Conservation (phyloP, 2,888 invertebrate species). For the Eurytoma adleriae region DNA sequence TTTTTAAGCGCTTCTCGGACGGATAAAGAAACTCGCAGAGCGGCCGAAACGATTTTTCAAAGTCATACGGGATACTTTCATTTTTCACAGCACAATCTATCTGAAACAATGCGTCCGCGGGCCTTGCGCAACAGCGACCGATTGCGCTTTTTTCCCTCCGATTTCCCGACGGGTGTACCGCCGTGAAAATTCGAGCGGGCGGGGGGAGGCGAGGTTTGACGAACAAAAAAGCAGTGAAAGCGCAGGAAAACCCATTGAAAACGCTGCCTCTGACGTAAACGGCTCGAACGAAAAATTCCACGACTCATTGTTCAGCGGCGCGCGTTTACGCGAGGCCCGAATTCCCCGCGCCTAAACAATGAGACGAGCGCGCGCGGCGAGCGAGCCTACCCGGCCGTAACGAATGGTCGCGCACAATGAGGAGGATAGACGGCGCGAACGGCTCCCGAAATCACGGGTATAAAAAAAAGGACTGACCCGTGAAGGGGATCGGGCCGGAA, state of each 20-base stretch:
- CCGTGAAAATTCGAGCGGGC: not conserved
- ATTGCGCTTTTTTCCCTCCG: not conserved
- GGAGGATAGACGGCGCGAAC: not conserved
- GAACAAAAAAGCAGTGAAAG: slow-evolving; percentile 35
- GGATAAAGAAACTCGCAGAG: no score
- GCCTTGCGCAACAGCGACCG: no score
- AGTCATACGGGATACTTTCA: no score
- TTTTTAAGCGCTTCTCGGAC: no score
- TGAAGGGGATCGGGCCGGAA: not conserved
- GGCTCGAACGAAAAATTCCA: slow-evolving; percentile 5
- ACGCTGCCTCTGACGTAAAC: slow-evolving; percentile 20
- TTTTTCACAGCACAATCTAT: no score
- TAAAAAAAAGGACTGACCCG: not conserved
- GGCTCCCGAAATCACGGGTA: not conserved
- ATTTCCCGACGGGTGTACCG: no score
- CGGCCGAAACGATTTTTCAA: no score
- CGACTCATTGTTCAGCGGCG: slow-evolving; percentile 30
- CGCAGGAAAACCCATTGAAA: slow-evolving; percentile 33
- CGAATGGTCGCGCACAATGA: slow-evolving; percentile 22
- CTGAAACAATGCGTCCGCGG: no score
- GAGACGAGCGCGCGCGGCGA: slow-evolving; percentile 19
- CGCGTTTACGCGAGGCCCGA: not conserved
- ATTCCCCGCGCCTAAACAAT: slow-evolving; percentile 28
- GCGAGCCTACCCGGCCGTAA: slow-evolving; percentile 26
- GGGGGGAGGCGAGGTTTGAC: not conserved